phyloP scores from a whole-genome alignment of 2,113 vertebrate species.

The Spea multiplicata region DNA sequence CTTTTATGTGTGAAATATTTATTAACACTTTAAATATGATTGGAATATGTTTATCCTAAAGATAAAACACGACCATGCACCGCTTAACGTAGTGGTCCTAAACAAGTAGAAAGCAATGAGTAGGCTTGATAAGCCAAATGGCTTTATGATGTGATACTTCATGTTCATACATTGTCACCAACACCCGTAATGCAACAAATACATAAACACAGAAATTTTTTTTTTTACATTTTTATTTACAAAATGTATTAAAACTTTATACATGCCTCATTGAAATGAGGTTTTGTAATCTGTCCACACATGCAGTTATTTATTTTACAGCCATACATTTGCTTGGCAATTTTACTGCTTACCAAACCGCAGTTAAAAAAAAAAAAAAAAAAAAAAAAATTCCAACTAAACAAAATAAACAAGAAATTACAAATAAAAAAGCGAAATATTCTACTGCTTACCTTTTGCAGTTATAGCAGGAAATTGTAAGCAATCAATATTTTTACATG shows the following conservation, averaged over 20 bases:
- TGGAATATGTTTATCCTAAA: too few species aligned
- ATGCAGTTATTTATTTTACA: constrained; percentile 92
- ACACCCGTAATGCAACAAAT: too few species aligned
- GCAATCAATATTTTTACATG: constrained; percentile 89
- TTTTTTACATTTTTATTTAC: constrained; percentile 99
- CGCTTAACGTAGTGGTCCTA: too few species aligned
- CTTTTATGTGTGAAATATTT: too few species aligned
- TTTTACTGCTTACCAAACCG: constrained; percentile 82
- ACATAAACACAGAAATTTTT: not conserved
- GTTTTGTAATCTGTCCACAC: constrained; percentile 84
- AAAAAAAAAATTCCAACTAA: constrained; percentile 54
- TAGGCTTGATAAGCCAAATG: too few species aligned
- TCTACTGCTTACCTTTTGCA: constrained; percentile 77
- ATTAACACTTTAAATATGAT: too few species aligned
- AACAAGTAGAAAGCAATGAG: too few species aligned
- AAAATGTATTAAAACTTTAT: constrained; percentile 99
- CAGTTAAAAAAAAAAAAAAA: constrained; percentile 55
- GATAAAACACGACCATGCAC: too few species aligned
- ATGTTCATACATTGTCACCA: too few species aligned
- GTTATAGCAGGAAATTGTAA: constrained; percentile 81
- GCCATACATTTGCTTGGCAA: constrained; percentile 84
- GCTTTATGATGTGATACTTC: too few species aligned
- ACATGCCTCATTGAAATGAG: constrained; percentile 91
- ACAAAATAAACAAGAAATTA: constrained; percentile 61
- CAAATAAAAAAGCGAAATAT: constrained; percentile 59